A percentile compares a stretch with the other conserved stretches of the same genome.
Evolutionary conservation across 2,888 invertebrate species (phyloP).

Genomic region (Diogma glabrata): DNA sequence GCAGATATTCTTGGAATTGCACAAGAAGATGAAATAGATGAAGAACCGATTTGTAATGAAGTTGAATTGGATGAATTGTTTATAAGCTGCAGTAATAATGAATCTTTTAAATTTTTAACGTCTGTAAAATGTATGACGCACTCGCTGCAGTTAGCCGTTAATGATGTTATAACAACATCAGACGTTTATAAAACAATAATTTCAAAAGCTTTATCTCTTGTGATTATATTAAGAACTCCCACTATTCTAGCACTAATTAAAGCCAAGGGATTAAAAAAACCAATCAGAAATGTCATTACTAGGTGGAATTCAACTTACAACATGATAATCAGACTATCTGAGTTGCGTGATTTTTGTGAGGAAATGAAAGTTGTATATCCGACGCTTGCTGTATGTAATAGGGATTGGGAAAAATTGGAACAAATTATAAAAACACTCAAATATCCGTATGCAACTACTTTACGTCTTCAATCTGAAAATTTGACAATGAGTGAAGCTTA

Average conservation of each 20-base stretch:
- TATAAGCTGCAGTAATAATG: not conserved
- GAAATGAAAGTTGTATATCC: not conserved
- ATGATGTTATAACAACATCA: not conserved
- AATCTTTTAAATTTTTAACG: not conserved
- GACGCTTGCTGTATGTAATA: not conserved
- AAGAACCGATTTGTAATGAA: not conserved
- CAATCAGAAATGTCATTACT: not conserved
- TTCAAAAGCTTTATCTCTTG: not conserved
- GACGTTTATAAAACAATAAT: conserved; percentile 2
- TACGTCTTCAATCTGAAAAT: not conserved
- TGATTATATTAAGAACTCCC: conserved; percentile 1
- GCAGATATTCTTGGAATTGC: not conserved
- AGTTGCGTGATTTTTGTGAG: conserved; percentile 4
- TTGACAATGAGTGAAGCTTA: not conserved
- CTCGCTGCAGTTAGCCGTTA: not conserved
- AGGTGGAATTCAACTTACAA: conserved; percentile 6
- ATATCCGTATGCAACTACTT: conserved; percentile 3
- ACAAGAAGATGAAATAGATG: not conserved
- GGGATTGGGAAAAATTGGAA: not conserved
- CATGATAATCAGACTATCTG: not conserved
- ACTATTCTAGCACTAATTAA: conserved; percentile 1
- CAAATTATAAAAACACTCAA: conserved; percentile 3
- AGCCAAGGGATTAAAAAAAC: conserved; percentile 6
- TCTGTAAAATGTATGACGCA: not conserved
- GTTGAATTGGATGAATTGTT: not conserved